Conservation (phyloP, 2,888 invertebrate species). For the Calephelis perditalis region DNA sequence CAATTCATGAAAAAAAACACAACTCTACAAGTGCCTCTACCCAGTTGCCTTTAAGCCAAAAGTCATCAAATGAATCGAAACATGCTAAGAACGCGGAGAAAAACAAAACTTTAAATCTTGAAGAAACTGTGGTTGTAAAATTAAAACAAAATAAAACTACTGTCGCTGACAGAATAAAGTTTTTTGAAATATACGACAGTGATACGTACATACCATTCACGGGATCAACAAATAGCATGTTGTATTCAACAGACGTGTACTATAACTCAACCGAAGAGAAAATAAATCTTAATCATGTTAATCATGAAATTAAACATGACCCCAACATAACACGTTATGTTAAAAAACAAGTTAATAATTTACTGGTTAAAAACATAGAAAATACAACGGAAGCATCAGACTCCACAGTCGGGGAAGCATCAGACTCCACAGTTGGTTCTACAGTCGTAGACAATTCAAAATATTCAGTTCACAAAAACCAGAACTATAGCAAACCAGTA, state of each 20-base stretch:
- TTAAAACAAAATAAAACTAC: constrained; percentile 16
- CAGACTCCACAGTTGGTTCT: neutral
- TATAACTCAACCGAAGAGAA: constrained; percentile 23
- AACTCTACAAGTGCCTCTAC: neutral
- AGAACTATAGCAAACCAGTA: constrained; percentile 26
- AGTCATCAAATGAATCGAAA: neutral
- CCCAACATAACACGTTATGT: constrained; percentile 37
- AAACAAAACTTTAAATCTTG: neutral
- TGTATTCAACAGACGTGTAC: neutral
- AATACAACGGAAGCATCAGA: neutral
- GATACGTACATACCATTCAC: constrained; percentile 35
- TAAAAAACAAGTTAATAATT: constrained; percentile 42
- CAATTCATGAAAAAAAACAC: neutral
- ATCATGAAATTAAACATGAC: constrained; percentile 33
- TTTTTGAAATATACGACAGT: constrained; percentile 62
- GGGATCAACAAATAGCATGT: constrained; percentile 8
- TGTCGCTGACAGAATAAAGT: constrained; percentile 54
- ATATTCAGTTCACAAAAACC: constrained; percentile 4
- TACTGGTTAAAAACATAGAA: constrained; percentile 1
- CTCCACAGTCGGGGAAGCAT: neutral
- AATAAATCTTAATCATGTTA: constrained; percentile 38
- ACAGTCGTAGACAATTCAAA: neutral
- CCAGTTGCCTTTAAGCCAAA: neutral
- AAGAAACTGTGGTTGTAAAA: neutral
- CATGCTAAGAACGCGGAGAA: neutral